phyloP scores from a whole-genome alignment of 37 sponge, comb jelly and placozoan species.

The Eunapius fragilis region DNA sequence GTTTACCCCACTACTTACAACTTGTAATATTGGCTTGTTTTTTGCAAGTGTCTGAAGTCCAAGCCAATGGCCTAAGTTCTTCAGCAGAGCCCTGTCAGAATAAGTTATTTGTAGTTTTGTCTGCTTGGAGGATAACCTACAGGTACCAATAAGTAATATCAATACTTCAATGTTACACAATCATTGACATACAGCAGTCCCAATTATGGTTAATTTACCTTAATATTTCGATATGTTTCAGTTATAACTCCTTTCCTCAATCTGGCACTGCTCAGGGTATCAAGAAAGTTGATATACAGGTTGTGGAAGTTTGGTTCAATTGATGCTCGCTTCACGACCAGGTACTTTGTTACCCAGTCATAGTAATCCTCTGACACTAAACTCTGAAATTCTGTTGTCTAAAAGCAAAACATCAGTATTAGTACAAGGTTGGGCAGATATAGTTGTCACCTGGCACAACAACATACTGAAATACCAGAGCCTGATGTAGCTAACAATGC shows the following conservation, averaged over 20 bases:
- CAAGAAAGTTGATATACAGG: conserved; percentile 91
- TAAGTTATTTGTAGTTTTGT: conserved; percentile 86
- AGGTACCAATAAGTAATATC: background rate
- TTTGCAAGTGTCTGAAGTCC: conserved; percentile 93
- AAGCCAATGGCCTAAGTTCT: conserved; percentile 96
- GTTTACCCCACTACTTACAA: conserved; percentile 42
- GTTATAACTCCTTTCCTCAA: conserved; percentile 64
- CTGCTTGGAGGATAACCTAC: conserved; percentile 88
- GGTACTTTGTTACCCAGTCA: conserved; percentile 94
- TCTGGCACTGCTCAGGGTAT: conserved; percentile 43
- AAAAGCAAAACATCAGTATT: background rate
- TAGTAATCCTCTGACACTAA: conserved; percentile 79
- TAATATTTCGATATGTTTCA: conserved; percentile 97
- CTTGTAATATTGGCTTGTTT: conserved; percentile 93
- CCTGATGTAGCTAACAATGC: no score
- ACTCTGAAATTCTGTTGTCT: conserved; percentile 85
- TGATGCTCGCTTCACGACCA: conserved; percentile 91
- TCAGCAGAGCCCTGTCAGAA: conserved; percentile 91
- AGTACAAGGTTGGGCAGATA: background rate
- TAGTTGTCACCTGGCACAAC: background rate
- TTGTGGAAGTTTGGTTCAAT: conserved; percentile 96
- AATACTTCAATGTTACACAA: background rate
- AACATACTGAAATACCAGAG: background rate
- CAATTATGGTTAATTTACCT: conserved; percentile 50
- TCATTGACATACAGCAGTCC: background rate